Evolutionary conservation across 2,113 vertebrate species (phyloP).

Genomic region (Osmerus eperlanus): DNA sequence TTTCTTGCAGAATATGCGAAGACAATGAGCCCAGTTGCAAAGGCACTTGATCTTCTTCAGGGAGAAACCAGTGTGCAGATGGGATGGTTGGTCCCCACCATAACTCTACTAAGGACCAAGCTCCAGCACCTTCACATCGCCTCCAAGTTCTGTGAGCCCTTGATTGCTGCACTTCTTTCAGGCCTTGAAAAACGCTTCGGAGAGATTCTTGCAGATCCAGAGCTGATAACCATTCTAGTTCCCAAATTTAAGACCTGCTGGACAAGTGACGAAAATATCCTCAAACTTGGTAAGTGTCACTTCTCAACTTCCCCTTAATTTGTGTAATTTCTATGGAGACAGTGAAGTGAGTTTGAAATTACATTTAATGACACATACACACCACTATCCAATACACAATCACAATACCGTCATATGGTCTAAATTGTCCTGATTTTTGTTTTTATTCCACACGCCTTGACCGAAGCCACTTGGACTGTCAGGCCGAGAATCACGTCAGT

Average conservation of each 20-base stretch:
- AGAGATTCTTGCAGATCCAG: slow-evolving; percentile 22
- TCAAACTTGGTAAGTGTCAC: slow-evolving; percentile 28
- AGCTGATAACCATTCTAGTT: slow-evolving; percentile 24
- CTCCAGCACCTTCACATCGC: slow-evolving; percentile 13
- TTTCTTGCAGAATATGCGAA: slow-evolving; percentile 35
- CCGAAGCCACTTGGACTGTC: slow-evolving; percentile 22
- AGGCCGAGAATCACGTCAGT: slow-evolving; percentile 1
- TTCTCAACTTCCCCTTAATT: neutral
- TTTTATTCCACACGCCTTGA: slow-evolving; percentile 32
- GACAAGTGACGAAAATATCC: slow-evolving; percentile 25
- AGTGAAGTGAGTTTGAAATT: neutral
- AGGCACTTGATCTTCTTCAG: slow-evolving; percentile 33
- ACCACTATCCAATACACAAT: too few species aligned
- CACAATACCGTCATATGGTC: slow-evolving; percentile 1
- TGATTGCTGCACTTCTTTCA: slow-evolving; percentile 20
- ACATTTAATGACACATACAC: slow-evolving; percentile 11
- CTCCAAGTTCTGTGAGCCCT: slow-evolving; percentile 33
- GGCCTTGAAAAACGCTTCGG: slow-evolving; percentile 19
- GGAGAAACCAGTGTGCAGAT: slow-evolving; percentile 39
- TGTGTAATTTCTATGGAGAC: too few species aligned
- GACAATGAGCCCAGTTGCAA: slow-evolving; percentile 28
- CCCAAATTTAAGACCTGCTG: slow-evolving; percentile 34
- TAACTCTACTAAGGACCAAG: slow-evolving; percentile 33
- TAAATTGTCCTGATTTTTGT: slow-evolving; percentile 21
- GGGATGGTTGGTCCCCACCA: slow-evolving; percentile 35